Conservation (phyloP, 2,113 vertebrate genomes). For the Vidua macroura region DNA sequence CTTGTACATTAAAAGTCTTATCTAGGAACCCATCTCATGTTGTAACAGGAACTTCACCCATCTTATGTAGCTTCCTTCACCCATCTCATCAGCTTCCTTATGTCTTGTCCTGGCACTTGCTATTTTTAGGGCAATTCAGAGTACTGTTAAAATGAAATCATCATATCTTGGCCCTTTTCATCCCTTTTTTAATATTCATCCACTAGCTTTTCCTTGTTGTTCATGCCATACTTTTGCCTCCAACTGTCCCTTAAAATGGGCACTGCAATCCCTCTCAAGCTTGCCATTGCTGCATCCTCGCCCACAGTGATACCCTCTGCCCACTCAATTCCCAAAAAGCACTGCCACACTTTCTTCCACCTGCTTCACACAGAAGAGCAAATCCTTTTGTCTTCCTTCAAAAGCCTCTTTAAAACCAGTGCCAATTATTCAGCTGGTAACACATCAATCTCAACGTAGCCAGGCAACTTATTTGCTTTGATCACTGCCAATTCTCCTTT, state of each 20-base stretch:
- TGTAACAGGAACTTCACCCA: background rate
- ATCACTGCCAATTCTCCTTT: background rate
- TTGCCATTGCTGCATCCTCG: background rate
- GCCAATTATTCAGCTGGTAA: background rate
- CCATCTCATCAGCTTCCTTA: background rate
- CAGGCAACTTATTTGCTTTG: background rate
- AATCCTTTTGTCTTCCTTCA: background rate
- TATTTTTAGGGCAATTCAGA: background rate
- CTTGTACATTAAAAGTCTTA: background rate
- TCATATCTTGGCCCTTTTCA: background rate
- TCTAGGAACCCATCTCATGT: background rate
- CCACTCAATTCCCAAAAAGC: background rate
- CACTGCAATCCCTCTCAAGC: background rate
- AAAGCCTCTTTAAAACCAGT: background rate
- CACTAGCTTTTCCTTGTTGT: background rate
- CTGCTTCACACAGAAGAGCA: background rate
- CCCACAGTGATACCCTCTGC: background rate
- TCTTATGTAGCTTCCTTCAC: background rate
- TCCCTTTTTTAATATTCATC: background rate
- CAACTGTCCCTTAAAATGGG: background rate
- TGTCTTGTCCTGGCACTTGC: background rate
- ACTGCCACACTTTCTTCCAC: background rate
- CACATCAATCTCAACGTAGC: background rate
- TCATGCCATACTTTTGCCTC: background rate
- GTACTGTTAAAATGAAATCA: background rate